A percentile compares a stretch with the other conserved stretches of the same genome.
These are phyloP conservation scores for Anniella stebbinsi DNA, from an alignment of 2,797 vertebrate genomes.

Conservation along the genomic window DNA sequence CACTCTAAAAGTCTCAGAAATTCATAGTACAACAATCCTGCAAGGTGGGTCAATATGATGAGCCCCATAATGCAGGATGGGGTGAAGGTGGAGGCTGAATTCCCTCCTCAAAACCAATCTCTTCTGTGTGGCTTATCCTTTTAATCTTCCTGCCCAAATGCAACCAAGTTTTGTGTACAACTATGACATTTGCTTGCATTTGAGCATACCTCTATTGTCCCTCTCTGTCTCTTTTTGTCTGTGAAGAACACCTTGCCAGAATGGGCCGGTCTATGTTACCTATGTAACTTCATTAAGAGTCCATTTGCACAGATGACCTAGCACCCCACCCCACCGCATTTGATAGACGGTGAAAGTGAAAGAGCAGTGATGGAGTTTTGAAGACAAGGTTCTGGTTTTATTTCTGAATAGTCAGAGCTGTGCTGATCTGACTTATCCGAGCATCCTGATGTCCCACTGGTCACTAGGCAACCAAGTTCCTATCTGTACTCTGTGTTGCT, in stretches of 20 bases:
- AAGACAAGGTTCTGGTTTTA: constrained; percentile 66
- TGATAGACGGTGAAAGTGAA: constrained; percentile 16
- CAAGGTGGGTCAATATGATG: background rate
- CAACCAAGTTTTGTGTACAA: background rate
- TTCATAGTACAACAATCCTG: background rate
- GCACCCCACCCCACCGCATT: rapidly evolving
- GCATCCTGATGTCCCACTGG: constrained; percentile 67
- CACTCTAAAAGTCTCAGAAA: background rate
- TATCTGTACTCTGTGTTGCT: constrained; percentile 69
- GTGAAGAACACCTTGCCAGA: background rate
- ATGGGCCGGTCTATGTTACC: too few species aligned
- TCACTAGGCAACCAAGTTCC: constrained; percentile 80
- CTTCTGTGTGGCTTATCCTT: background rate
- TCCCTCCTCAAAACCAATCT: too few species aligned
- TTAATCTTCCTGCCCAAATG: background rate
- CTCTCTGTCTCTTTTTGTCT: background rate
- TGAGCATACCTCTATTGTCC: background rate
- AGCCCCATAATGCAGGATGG: background rate
- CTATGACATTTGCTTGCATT: background rate
- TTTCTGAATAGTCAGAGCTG: constrained; percentile 77
- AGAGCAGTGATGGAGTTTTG: constrained; percentile 46
- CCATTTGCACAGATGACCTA: background rate
- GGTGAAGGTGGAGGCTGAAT: background rate
- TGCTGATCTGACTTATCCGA: constrained; percentile 79
- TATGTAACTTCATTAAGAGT: background rate